Evolutionary conservation across 2,113 vertebrate species (phyloP).

Genomic region (Prunella himalayana): DNA sequence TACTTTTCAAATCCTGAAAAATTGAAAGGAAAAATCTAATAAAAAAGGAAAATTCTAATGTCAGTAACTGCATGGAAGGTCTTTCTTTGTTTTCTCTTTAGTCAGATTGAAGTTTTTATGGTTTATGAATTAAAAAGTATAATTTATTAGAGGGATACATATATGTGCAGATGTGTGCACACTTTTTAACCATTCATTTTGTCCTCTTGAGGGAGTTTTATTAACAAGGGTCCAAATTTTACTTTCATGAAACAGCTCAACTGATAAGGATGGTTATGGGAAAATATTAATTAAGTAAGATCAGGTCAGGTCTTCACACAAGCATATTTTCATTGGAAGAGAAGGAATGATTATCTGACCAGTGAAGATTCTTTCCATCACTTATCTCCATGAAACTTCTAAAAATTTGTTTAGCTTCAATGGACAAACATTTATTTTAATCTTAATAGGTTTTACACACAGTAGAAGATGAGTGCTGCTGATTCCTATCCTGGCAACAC

Average conservation of each 20-base stretch:
- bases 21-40: not conserved
- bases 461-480: not conserved
- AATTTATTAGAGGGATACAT: not conserved
- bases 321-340: not conserved
- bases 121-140: not conserved
- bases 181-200: not conserved
- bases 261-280: not conserved
- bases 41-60: rapidly evolving
- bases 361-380: not conserved
- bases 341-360: not conserved
- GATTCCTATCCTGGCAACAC: not conserved
- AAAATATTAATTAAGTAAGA: not conserved
- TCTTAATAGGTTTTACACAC: not conserved
- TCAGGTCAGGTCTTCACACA: not conserved
- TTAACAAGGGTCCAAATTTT: not conserved
- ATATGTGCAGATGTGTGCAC: not conserved
- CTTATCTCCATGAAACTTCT: not conserved
- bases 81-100: not conserved
- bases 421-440: not conserved
- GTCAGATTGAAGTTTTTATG: not conserved
- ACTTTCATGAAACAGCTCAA: not conserved
- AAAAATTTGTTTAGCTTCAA: not conserved
- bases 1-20: not conserved
- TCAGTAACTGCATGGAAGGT: not conserved
- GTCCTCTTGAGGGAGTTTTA: not conserved